phyloP scores from a whole-genome alignment of 2,888 invertebrate species.

The Hecatera dysodea region DNA sequence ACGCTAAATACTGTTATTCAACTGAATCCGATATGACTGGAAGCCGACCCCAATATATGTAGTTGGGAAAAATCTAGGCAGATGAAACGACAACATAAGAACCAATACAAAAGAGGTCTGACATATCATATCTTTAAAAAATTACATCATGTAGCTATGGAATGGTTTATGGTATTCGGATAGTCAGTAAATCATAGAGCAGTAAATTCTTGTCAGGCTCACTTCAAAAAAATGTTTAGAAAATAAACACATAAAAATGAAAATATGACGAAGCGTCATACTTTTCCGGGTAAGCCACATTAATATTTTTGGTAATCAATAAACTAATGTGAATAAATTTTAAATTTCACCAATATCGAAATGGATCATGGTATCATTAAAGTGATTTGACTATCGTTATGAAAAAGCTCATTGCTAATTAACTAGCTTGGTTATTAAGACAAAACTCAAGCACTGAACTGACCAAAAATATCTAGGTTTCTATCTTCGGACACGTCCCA shows the following conservation, averaged over 20 bases:
- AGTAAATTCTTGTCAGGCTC: slow-evolving; percentile 27
- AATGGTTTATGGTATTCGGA: slow-evolving; percentile 2
- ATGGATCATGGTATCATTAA: slow-evolving; percentile 2
- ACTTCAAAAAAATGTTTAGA: not conserved
- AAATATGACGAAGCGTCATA: slow-evolving; percentile 38
- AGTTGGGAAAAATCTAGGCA: too few species aligned
- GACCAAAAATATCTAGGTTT: slow-evolving; percentile 31
- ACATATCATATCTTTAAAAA: too few species aligned
- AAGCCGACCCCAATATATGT: too few species aligned
- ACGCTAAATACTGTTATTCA: too few species aligned
- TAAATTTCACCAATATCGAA: not conserved
- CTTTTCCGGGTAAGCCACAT: slow-evolving; percentile 33
- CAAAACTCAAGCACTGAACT: not conserved
- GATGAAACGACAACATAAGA: not conserved
- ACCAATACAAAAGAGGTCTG: too few species aligned
- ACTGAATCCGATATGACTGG: too few species aligned
- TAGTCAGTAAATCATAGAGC: too few species aligned
- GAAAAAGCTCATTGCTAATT: not conserved
- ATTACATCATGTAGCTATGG: not conserved
- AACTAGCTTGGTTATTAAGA: not conserved
- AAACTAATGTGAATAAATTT: slow-evolving; percentile 1
- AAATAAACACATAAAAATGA: slow-evolving; percentile 34
- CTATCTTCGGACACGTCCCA: slow-evolving; percentile 16
- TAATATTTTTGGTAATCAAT: not conserved
- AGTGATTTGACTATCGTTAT: not conserved